Conservation (phyloP, 1,140 invertebrate species). For the Dendroctonus valens region DNA sequence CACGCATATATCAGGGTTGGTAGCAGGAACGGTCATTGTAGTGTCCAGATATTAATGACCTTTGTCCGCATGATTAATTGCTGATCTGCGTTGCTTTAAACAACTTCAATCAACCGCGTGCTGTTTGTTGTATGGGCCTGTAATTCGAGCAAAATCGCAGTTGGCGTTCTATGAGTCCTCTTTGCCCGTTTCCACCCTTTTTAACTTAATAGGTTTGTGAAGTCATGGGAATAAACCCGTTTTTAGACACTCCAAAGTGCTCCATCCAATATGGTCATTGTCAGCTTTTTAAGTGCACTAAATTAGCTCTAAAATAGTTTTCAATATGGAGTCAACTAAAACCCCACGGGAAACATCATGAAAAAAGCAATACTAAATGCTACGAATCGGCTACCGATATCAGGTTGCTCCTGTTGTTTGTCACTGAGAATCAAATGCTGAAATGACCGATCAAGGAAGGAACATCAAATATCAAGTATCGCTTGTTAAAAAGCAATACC, state of each 20-base stretch:
- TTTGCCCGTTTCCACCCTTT: conserved; percentile 9
- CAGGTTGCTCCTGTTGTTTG: neutral
- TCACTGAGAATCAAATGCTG: conserved; percentile 16
- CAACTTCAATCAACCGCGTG: conserved; percentile 23
- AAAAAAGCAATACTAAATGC: neutral
- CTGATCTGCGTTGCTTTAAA: conserved; percentile 28
- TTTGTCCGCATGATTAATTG: conserved; percentile 28
- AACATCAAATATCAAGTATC: conserved; percentile 22
- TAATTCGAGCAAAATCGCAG: conserved; percentile 27
- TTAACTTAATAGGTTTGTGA: conserved; percentile 25
- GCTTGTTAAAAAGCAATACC: conserved; percentile 30
- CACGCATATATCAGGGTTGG: conserved; percentile 27
- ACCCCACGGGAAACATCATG: too few relatives aligned
- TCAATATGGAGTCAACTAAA: neutral
- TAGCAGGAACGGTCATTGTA: conserved; percentile 26
- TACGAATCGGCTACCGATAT: neutral
- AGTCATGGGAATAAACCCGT: conserved; percentile 29
- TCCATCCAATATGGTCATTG: conserved; percentile 10
- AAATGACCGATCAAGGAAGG: conserved; percentile 18
- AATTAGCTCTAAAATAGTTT: conserved; percentile 1
- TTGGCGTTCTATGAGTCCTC: conserved; percentile 14
- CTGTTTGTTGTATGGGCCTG: neutral
- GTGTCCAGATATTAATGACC: conserved; percentile 26
- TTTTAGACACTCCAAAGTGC: conserved; percentile 21
- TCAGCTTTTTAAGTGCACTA: conserved; percentile 13